Evolutionary conservation across 2,797 vertebrate genomes (phyloP).

Genomic region (Philypnodon macrostomus): DNA sequence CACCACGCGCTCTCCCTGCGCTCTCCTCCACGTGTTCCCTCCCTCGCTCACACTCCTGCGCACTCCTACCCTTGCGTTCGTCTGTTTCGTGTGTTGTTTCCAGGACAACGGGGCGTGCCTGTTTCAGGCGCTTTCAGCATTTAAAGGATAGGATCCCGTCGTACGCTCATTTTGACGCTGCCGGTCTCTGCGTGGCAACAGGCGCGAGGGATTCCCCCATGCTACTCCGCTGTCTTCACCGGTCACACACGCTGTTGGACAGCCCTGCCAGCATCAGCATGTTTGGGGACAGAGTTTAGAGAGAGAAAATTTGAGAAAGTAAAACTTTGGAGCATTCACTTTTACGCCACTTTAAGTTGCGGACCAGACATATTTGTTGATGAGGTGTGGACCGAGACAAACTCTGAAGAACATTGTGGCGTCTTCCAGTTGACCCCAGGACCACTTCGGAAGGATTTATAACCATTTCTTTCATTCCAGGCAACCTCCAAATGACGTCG

Average conservation of each 20-base stretch:
- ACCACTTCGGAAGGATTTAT: slow-evolving; percentile 45
- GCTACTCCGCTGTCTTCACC: slow-evolving; percentile 50
- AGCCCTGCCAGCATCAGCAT: slow-evolving; percentile 46
- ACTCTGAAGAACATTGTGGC: slow-evolving; percentile 19
- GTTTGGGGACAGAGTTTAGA: slow-evolving; percentile 45
- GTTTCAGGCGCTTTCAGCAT: slow-evolving; percentile 62
- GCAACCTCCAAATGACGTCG: slow-evolving; percentile 91
- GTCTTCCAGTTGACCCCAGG: slow-evolving; percentile 28
- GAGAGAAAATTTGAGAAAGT: not conserved
- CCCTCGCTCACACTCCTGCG: slow-evolving; percentile 32
- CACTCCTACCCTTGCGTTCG: slow-evolving; percentile 28
- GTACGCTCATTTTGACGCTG: slow-evolving; percentile 65
- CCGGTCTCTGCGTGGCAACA: slow-evolving; percentile 69
- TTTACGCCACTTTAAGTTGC: not conserved
- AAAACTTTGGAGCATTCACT: no score
- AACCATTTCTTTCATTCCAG: slow-evolving; percentile 66
- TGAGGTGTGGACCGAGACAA: slow-evolving; percentile 70
- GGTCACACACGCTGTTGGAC: slow-evolving; percentile 15
- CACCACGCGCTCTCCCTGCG: slow-evolving; percentile 15
- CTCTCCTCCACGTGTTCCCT: slow-evolving; percentile 14
- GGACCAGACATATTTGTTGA: slow-evolving; percentile 30
- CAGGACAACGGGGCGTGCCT: slow-evolving; percentile 75
- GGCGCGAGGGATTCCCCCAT: slow-evolving; percentile 69
- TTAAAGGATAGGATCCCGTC: slow-evolving; percentile 73
- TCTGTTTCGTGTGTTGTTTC: slow-evolving; percentile 62